Conservation (phyloP, 1,140 invertebrate species). For the honey bee (Apis mellifera) region DNA sequence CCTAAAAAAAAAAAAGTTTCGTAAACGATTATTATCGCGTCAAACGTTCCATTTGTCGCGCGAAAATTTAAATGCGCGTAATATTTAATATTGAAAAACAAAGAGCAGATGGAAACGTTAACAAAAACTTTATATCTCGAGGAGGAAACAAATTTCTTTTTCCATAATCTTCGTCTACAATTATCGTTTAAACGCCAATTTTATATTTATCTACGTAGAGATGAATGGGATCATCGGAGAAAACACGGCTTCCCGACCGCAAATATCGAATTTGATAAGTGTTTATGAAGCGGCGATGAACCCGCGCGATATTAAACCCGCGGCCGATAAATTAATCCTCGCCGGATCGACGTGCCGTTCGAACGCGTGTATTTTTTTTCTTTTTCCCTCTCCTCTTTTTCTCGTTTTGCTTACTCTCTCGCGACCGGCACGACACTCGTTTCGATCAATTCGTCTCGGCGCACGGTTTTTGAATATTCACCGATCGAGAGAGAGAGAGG, state of each 20-base stretch:
- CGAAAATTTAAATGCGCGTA: no score
- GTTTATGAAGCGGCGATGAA: slow-evolving; percentile 38
- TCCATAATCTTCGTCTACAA: no score
- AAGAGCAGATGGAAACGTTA: no score
- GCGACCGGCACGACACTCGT: background rate
- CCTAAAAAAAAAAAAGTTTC: no score
- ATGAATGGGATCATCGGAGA: no score
- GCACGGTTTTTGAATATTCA: slow-evolving; percentile 14
- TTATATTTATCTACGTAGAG: no score
- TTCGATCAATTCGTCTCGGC: slow-evolving; percentile 23
- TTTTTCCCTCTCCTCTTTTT: background rate
- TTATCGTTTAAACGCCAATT: no score
- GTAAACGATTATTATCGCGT: no score
- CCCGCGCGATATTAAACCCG: slow-evolving; percentile 17
- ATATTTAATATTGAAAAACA: no score
- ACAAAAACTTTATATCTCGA: no score
- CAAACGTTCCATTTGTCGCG: no score
- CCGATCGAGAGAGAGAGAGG: slow-evolving; percentile 3
- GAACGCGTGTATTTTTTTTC: background rate
- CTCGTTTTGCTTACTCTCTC: background rate
- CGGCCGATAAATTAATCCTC: slow-evolving; percentile 8
- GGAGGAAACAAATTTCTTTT: no score
- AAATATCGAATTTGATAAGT: slow-evolving; percentile 45
- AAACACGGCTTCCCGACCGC: background rate
- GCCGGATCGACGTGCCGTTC: background rate